Base-by-base conservation (phyloP, 2,113 vertebrate species). In the Pelvicachromis taeniatus region DNA sequence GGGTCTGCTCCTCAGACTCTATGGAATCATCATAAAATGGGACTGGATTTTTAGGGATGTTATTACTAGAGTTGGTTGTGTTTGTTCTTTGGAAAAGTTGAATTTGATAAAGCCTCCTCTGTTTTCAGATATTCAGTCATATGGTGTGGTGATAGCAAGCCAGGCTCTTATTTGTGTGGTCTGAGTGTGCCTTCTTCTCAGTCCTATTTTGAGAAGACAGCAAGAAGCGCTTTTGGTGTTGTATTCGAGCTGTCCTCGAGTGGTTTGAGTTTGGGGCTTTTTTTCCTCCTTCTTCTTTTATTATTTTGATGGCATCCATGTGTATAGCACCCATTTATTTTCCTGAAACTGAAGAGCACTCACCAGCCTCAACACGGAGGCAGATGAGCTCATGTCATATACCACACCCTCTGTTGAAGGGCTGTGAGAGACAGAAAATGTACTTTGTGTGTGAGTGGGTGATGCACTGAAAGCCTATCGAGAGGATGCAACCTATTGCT, bases 141-240 rank as follows among this genome's bases (percentile, higher is more conserved):
- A 42, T 59, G 50, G 11, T 77, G 50, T 26, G 77, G 21, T 35
- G 82, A 85, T 31, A 59, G 65, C 70, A 75, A 77, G 78, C 63
- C 29, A 11, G 50, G 11, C 31, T 70, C 42, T 87, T 87, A 9
- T 78, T 81, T 82, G 68, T 82, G 86, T 82, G 82, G 77, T 86
- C 79, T 75, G 11, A 77, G 11, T 31, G 45, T 38, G 54, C 19
- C 75, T 23, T 81, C 55, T 59, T 78, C 78, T 82, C 29, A 6
- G 48, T 38, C 75, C 83, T 89, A 77, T 91, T 91, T 87, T 83
- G 11, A 87, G 80, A 68, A 6, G 6, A 73, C 31, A 50, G 21
- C 33, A 14, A 63, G 78, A 61, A 90, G 40, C 19, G 16, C n/a
- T 78, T 77, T 63, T 42, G 48, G 68, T 75, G 80, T 52, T 53